A percentile compares a stretch with the other conserved stretches of the same genome.
Conservation (phyloP, 2,888 invertebrate species). For the Fragum fragum region DNA sequence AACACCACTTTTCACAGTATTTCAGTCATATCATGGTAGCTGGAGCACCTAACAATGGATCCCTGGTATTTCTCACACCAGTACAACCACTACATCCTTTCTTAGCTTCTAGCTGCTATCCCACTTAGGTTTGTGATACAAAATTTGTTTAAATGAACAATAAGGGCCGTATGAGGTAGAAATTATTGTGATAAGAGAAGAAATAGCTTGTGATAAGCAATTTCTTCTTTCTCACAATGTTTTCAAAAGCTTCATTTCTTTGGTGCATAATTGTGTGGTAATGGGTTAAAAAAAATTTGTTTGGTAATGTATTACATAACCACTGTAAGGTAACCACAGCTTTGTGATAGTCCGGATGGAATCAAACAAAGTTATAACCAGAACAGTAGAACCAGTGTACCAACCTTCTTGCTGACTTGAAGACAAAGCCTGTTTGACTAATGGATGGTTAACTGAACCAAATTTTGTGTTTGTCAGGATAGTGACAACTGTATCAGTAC, state of each 20-base stretch:
- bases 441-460: constrained; percentile 89
- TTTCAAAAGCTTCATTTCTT: too few relatives aligned
- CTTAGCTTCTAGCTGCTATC: background rate
- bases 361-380: too few relatives aligned
- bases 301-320: too few relatives aligned
- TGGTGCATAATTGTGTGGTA: too few relatives aligned
- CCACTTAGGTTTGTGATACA: background rate
- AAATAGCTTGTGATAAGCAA: background rate
- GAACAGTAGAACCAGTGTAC: too few relatives aligned
- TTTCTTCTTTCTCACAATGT: too few relatives aligned
- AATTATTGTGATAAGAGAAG: background rate
- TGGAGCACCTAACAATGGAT: background rate
- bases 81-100: background rate
- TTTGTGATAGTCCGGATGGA: too few relatives aligned
- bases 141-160: too few relatives aligned
- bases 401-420: constrained; percentile 88
- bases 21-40: background rate
- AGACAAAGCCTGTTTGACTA: constrained; percentile 92
- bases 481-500: constrained; percentile 90
- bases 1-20: background rate
- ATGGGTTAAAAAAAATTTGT: too few relatives aligned
- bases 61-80: background rate
- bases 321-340: too few relatives aligned
- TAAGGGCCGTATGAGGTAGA: too few relatives aligned
- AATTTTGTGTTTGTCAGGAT: constrained; percentile 90